phyloP scores from a whole-genome alignment of 2,888 invertebrate genomes.

The Parnassius smintheus region DNA sequence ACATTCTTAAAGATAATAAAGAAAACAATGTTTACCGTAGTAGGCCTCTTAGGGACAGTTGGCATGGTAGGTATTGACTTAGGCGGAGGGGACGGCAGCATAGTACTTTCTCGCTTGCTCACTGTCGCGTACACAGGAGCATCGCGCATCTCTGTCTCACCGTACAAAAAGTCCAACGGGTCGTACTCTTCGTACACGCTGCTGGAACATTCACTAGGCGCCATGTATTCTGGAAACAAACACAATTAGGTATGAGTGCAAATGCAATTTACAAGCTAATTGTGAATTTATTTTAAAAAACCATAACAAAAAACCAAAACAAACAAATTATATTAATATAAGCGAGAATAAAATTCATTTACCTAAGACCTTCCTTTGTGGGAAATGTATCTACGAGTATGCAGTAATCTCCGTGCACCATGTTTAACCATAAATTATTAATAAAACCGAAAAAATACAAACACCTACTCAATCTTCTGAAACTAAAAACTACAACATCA shows the following conservation, averaged over 20 bases:
- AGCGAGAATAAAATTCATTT: too few relatives aligned
- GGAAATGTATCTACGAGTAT: too few relatives aligned
- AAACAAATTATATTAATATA: too few relatives aligned
- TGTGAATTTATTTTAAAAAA: too few relatives aligned
- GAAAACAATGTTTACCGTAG: constrained; percentile 55
- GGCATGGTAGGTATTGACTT: constrained; percentile 66
- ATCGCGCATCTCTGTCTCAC: constrained; percentile 74
- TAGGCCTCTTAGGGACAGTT: constrained; percentile 59
- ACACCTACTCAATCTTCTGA: too few relatives aligned
- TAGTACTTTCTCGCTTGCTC: constrained; percentile 57
- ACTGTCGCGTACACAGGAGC: constrained; percentile 68
- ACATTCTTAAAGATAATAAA: too few relatives aligned
- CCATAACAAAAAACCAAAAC: too few relatives aligned
- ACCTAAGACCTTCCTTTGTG: too few relatives aligned
- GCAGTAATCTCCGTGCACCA: too few relatives aligned
- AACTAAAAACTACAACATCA: too few relatives aligned
- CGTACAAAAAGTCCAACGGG: constrained; percentile 73
- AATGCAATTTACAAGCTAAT: not conserved
- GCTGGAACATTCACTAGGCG: constrained; percentile 60
- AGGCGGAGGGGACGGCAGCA: constrained; percentile 72
- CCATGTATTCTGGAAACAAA: constrained; percentile 55
- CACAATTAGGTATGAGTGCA: not conserved
- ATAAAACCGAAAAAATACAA: too few relatives aligned
- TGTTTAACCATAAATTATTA: too few relatives aligned
- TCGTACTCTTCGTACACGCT: constrained; percentile 78